These are phyloP conservation scores for Xylota sylvarum DNA, from an alignment of 2,888 invertebrate species.

Conservation along the genomic window DNA sequence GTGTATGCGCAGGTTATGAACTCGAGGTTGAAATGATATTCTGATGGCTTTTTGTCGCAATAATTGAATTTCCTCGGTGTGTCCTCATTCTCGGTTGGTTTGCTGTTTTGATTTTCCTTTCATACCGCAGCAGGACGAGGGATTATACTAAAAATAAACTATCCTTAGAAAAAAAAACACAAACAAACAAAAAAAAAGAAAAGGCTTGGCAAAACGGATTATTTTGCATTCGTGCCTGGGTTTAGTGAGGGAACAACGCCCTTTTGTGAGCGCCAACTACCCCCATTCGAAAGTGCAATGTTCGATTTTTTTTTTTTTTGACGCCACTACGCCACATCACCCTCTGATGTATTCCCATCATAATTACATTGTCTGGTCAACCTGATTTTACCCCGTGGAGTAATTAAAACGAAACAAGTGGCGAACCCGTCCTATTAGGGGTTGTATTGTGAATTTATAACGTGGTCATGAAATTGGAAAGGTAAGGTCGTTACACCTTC, in stretches of 20 bases:
- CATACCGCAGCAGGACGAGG: constrained; percentile 18
- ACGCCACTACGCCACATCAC: constrained; percentile 15
- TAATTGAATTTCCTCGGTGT: constrained; percentile 63
- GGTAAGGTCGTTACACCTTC: constrained; percentile 52
- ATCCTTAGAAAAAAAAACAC: neutral
- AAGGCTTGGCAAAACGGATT: constrained; percentile 38
- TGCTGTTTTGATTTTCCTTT: constrained; percentile 17
- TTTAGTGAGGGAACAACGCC: constrained; percentile 50
- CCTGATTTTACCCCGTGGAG: constrained; percentile 41
- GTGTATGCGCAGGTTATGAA: constrained; percentile 29
- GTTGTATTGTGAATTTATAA: constrained; percentile 22
- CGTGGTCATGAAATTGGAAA: constrained; percentile 16
- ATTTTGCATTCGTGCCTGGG: constrained; percentile 16
- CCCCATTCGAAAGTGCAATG: constrained; percentile 58
- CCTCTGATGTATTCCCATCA: constrained; percentile 7
- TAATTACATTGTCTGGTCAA: constrained; percentile 64
- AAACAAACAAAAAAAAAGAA: neutral
- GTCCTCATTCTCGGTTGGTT: constrained; percentile 41
- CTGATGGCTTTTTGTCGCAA: constrained; percentile 36
- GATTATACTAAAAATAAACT: constrained; percentile 1
- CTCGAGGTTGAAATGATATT: constrained; percentile 43
- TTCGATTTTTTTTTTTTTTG: constrained; percentile 47
- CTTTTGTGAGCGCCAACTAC: constrained; percentile 1
- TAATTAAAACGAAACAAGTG: constrained; percentile 57
- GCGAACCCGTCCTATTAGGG: constrained; percentile 45